phyloP scores from a whole-genome alignment of 2,113 vertebrate species.

The Agapornis roseicollis region DNA sequence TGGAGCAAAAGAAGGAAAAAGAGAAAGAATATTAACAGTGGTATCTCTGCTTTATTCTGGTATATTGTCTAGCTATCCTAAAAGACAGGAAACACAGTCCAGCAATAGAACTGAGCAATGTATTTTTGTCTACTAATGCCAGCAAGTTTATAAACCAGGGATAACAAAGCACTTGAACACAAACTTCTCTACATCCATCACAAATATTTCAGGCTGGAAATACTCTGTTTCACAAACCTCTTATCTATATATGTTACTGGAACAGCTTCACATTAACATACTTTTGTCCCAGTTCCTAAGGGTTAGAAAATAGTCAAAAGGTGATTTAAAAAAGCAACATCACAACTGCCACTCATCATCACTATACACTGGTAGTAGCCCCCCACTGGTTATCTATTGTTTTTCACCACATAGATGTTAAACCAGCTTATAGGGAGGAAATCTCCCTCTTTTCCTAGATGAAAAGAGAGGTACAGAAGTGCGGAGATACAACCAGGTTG shows the following conservation, averaged over 20 bases:
- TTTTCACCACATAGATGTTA: not conserved
- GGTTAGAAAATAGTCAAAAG: not conserved
- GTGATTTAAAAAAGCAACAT: not conserved
- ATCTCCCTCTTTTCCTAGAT: not conserved
- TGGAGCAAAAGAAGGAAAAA: slow-evolving; percentile 11
- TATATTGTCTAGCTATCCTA: not conserved
- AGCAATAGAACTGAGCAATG: not conserved
- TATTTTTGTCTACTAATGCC: not conserved
- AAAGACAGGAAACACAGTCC: not conserved
- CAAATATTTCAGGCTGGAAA: not conserved
- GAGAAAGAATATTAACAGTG: not conserved
- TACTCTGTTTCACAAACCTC: not conserved
- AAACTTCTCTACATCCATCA: not conserved
- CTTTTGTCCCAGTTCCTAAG: not conserved
- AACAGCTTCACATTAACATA: not conserved
- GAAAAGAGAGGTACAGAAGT: not conserved
- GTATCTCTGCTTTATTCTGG: not conserved
- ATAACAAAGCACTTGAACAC: not conserved
- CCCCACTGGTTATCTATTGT: not conserved
- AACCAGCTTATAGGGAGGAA: not conserved
- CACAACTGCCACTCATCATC: not conserved
- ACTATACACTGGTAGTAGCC: not conserved
- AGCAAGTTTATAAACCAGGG: not conserved
- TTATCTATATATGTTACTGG: not conserved
- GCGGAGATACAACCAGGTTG: not conserved